Percentiles rank a stretch among this genome's conserved stretches.
phyloP scores from a whole-genome alignment of 2,797 vertebrate genomes.

The Myioborus melanocephalus region DNA sequence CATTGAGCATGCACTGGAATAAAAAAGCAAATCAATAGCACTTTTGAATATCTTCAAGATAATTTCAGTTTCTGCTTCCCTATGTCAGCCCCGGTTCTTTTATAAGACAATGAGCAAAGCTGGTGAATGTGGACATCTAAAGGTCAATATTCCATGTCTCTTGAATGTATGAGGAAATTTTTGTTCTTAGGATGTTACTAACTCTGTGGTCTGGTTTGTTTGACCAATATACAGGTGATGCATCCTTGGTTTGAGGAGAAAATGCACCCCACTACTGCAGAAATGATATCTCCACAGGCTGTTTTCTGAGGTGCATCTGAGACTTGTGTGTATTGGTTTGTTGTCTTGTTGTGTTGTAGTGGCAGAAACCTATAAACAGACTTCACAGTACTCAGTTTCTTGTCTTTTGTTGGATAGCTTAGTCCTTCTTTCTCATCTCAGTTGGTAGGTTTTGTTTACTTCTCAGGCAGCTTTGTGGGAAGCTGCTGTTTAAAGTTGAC shows the following conservation, averaged over 20 bases:
- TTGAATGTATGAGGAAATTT: background rate
- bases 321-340: background rate
- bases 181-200: background rate
- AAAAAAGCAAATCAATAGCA: slow-evolving; percentile 19
- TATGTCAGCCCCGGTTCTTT: background rate
- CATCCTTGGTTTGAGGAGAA: background rate
- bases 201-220: background rate
- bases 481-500: background rate
- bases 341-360: background rate
- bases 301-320: background rate
- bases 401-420: background rate
- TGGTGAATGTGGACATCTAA: background rate
- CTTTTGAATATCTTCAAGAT: slow-evolving; percentile 9
- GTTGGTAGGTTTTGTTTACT: background rate
- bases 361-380: background rate
- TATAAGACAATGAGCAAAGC: background rate
- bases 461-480: background rate
- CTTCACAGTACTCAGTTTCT: background rate
- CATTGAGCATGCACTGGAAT: slow-evolving; percentile 24
- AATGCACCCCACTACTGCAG: fast-evolving
- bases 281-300: background rate
- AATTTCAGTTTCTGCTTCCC: background rate
- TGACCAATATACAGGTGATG: background rate
- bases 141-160: background rate
- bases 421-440: background rate